Percentiles rank a stretch among this genome's conserved stretches.
These are phyloP conservation scores for Lumbricus terrestris DNA, from an alignment of 2,888 invertebrate species.

Conservation along the genomic window DNA sequence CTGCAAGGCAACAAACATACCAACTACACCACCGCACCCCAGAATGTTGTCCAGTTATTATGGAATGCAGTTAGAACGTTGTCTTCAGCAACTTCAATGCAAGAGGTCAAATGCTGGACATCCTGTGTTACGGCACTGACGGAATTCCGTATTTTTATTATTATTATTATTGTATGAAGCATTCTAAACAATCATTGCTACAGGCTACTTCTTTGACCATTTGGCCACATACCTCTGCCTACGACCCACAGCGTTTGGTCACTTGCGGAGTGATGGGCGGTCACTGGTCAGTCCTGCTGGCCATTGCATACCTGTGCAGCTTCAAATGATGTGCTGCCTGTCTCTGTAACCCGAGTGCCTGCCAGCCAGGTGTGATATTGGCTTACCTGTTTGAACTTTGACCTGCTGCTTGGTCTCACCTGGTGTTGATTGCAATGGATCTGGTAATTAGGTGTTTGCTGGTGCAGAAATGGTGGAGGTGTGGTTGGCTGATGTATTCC, in stretches of 20 bases:
- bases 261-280: no score
- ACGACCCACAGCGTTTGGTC: background rate
- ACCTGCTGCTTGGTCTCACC: background rate
- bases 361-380: background rate
- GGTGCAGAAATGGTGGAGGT: background rate
- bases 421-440: background rate
- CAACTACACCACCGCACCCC: no score
- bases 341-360: background rate
- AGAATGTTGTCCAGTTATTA: background rate
- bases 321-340: background rate
- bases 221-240: background rate
- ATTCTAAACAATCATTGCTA: no score
- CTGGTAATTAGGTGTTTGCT: no score
- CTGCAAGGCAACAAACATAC: no score
- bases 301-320: background rate
- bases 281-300: background rate
- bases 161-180: no score
- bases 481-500: background rate
- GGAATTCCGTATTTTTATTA: no score
- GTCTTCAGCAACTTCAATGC: background rate
- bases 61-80: background rate
- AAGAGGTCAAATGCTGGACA: background rate
- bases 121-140: no score
- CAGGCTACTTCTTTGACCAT: background rate
- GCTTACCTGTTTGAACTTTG: background rate